phyloP scores from a whole-genome alignment of 2,888 invertebrate species.

The Microplitis manilae region DNA sequence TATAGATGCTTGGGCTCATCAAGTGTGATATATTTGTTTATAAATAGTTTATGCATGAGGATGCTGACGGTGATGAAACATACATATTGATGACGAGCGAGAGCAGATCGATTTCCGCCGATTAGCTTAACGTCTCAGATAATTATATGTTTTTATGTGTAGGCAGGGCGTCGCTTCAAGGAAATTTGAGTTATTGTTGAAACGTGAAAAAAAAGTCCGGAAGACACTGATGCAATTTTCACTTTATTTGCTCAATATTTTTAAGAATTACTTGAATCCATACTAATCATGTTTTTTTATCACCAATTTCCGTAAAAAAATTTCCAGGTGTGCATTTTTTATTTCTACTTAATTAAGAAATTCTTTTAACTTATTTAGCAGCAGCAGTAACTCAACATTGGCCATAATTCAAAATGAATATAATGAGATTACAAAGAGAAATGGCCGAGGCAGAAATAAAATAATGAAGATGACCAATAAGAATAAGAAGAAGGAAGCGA shows the following conservation, averaged over 20 bases:
- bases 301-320: too few species aligned
- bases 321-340: too few species aligned
- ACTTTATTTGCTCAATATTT: background rate
- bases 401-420: background rate
- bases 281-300: too few species aligned
- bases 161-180: slow-evolving; percentile 24
- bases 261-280: background rate
- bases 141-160: slow-evolving; percentile 25
- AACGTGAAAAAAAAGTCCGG: background rate
- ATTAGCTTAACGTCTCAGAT: slow-evolving; percentile 33
- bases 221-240: background rate
- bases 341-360: too few species aligned
- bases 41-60: slow-evolving; percentile 16
- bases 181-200: background rate
- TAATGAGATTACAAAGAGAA: background rate
- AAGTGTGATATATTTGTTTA: background rate
- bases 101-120: slow-evolving; percentile 41
- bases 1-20: background rate
- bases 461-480: slow-evolving; percentile 13
- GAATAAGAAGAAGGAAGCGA: slow-evolving; percentile 19
- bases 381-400: too few species aligned
- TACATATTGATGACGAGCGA: slow-evolving; percentile 41
- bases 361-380: too few species aligned
- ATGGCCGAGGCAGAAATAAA: slow-evolving; percentile 12
- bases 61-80: slow-evolving; percentile 22